A percentile compares a stretch with the other conserved stretches of the same genome.
These are phyloP conservation scores for Eucidaris tribuloides DNA, from an alignment of 35 echinoderm and acorn worm species.

Conservation along the genomic window DNA sequence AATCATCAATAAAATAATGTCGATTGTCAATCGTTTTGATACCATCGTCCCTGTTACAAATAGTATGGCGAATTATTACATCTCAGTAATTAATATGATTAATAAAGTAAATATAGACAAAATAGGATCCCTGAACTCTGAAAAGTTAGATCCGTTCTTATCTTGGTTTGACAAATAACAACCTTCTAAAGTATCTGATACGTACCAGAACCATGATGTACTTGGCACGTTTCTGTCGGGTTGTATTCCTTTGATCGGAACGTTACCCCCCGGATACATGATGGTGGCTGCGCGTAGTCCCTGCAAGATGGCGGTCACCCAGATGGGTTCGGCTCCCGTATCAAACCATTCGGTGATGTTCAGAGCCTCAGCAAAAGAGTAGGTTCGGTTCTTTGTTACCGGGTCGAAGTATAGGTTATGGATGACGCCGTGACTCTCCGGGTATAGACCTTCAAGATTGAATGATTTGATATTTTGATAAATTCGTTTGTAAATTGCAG, in stretches of 20 bases:
- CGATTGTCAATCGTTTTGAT: no score
- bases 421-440: constrained; percentile 77
- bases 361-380: constrained; percentile 38
- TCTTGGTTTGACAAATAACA: no score
- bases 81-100: no score
- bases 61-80: no score
- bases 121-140: no score
- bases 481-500: no score
- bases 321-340: constrained; percentile 75
- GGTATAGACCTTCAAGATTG: constrained; percentile 51
- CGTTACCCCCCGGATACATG: constrained; percentile 83
- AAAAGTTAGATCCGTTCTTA: no score
- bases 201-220: constrained; percentile 21
- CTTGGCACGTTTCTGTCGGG: constrained; percentile 44
- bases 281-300: constrained; percentile 58
- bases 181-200: no score
- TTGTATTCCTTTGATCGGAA: constrained; percentile 65
- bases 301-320: constrained; percentile 70
- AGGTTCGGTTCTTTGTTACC: constrained; percentile 36
- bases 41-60: no score
- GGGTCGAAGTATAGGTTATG: constrained; percentile 77
- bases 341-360: constrained; percentile 83
- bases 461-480: no score
- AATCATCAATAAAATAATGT: no score
- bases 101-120: no score